A percentile compares a stretch with the other conserved stretches of the same genome.
Conservation (phyloP, 2,888 invertebrate species). For the Euzetes globulus region DNA sequence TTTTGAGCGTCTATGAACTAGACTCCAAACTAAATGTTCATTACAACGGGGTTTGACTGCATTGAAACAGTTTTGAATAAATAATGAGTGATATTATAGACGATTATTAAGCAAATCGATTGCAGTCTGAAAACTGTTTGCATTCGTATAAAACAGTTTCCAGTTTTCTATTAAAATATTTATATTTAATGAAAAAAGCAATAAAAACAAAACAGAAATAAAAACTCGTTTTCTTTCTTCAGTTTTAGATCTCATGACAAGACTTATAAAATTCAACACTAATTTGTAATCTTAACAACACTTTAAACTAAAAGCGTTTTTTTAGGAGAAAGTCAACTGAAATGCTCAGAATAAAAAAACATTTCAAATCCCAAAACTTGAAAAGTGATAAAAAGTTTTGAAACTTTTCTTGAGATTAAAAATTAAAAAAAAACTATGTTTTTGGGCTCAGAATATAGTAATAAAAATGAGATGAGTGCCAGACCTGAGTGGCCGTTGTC, state of each 20-base stretch:
- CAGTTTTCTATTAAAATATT: not conserved
- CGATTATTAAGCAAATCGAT: not conserved
- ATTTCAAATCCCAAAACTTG: not conserved
- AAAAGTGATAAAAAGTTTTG: not conserved
- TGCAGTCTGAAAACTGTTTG: not conserved
- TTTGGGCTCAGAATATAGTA: not conserved
- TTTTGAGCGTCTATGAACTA: no score
- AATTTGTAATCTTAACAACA: constrained; percentile 17
- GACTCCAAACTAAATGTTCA: no score
- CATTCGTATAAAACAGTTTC: not conserved
- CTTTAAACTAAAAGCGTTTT: not conserved
- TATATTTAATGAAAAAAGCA: not conserved
- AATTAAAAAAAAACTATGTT: not conserved
- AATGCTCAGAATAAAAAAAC: not conserved
- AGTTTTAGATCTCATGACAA: not conserved
- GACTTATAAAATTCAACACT: not conserved
- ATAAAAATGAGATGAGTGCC: not conserved
- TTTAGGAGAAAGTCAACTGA: not conserved
- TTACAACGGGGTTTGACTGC: no score
- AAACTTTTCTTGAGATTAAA: not conserved
- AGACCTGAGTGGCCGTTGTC: constrained; percentile 26
- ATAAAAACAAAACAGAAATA: not conserved
- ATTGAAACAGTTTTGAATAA: not conserved
- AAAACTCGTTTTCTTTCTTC: not conserved
- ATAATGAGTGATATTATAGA: not conserved